phyloP scores from a whole-genome alignment of 2,113 vertebrate genomes.

The Otocyon megalotis region DNA sequence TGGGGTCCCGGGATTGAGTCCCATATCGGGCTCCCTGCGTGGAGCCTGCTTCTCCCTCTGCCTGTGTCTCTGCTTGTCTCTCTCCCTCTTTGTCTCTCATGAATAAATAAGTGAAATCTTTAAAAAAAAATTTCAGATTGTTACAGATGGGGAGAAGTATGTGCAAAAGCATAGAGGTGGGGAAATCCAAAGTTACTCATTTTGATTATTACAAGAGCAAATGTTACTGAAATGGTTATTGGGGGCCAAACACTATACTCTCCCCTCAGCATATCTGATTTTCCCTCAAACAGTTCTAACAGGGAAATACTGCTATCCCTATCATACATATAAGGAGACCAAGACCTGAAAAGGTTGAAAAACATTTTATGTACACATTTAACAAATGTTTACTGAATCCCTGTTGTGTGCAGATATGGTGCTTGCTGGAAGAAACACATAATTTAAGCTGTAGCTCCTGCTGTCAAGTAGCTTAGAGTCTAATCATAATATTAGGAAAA shows the following conservation, averaged over 20 bases:
- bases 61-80: no score
- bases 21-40: no score
- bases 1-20: no score
- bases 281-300: background rate
- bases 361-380: background rate
- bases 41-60: no score
- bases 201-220: background rate
- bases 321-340: background rate
- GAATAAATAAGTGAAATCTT: no score
- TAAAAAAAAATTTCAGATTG: background rate
- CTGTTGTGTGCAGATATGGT: background rate
- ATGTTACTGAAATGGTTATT: background rate
- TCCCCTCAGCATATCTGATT: background rate
- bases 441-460: background rate
- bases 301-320: background rate
- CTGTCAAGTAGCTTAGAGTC: background rate
- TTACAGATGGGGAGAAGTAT: background rate
- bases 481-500: background rate
- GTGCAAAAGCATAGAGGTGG: background rate
- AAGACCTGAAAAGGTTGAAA: background rate
- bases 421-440: background rate
- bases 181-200: conserved; percentile 6
- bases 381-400: background rate
- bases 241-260: background rate
- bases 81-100: no score